These are phyloP conservation scores for Lagorchestes hirsutus DNA, from an alignment of 2,797 vertebrate genomes.

Conservation along the genomic window DNA sequence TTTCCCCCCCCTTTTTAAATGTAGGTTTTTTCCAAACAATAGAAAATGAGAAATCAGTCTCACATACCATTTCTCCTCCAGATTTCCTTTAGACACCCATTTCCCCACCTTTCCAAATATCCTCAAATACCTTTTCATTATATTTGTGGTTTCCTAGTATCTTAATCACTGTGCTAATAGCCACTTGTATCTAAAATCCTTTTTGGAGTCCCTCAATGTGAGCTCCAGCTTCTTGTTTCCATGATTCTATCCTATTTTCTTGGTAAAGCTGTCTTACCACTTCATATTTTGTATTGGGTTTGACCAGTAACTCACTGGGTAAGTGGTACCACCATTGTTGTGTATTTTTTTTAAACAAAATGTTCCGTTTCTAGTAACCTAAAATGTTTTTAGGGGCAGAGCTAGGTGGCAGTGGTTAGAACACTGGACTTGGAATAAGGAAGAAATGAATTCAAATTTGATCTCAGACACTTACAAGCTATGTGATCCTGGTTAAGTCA, in stretches of 20 bases:
- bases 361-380: not conserved
- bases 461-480: not conserved
- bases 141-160: not conserved
- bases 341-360: not conserved
- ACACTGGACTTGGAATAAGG: not conserved
- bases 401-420: not conserved
- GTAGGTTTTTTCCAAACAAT: not conserved
- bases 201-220: not conserved
- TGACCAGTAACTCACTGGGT: not conserved
- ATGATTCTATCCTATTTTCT: not conserved
- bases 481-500: not conserved
- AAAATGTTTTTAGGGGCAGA: not conserved
- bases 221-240: not conserved
- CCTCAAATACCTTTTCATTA: not conserved
- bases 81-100: not conserved
- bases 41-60: not conserved
- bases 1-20: not conserved
- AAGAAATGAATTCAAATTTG: not conserved
- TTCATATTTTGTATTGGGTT: not conserved
- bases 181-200: not conserved
- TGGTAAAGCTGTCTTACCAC: not conserved
- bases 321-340: not conserved
- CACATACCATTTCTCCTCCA: not conserved
- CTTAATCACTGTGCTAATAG: not conserved
- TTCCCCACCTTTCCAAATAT: not conserved